A percentile compares a stretch with the other conserved stretches of the same genome.
Conservation (phyloP, 2,113 vertebrate genomes). For the Eretmochelys imbricata region DNA sequence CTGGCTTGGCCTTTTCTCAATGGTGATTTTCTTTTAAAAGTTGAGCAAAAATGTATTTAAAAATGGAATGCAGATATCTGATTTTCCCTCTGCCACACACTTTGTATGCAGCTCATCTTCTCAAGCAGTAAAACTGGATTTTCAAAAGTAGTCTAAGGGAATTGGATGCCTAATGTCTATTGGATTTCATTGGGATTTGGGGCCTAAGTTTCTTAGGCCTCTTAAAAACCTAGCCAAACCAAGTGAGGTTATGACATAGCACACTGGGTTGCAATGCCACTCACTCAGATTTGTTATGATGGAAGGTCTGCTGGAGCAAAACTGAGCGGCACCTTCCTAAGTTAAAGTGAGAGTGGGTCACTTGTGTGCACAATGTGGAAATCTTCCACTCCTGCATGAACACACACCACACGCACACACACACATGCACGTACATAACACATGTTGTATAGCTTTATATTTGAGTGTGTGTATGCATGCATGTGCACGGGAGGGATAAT, state of each 20-base stretch:
- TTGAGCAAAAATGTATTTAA: neutral
- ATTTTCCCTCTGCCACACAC: neutral
- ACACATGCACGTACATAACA: neutral
- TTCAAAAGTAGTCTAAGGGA: neutral
- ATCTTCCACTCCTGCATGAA: neutral
- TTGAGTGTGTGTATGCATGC: neutral
- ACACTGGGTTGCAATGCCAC: neutral
- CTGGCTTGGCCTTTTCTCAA: neutral
- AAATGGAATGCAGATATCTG: neutral
- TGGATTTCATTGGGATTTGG: neutral
- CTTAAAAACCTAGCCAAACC: neutral
- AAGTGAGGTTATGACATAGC: neutral
- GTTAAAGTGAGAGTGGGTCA: neutral
- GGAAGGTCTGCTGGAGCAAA: neutral
- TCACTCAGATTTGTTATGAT: neutral
- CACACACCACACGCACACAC: neutral
- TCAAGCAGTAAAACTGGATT: neutral
- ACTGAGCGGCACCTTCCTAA: neutral
- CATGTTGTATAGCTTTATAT: neutral
- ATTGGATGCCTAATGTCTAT: fast-evolving
- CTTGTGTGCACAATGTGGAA: neutral
- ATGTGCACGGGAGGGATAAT: neutral
- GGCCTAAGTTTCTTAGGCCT: neutral
- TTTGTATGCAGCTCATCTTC: neutral
- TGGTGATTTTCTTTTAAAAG: neutral